Evolutionary conservation across 2,797 vertebrate species (phyloP).

Genomic region (Eulemur coronatus): DNA sequence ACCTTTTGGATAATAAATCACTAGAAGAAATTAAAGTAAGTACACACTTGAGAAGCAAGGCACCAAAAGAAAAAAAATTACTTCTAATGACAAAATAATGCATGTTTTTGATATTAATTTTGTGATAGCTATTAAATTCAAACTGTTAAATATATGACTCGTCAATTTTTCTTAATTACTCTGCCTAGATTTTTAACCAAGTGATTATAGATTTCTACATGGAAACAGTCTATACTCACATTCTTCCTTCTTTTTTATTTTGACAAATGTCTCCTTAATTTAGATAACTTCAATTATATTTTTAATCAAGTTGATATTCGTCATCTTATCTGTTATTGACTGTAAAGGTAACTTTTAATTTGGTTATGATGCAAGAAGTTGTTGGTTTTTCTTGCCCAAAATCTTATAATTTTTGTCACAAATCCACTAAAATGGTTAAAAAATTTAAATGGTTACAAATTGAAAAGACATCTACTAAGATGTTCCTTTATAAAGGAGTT

Average conservation of each 20-base stretch:
- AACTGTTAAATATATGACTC: constrained; percentile 8
- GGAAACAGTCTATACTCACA: not conserved
- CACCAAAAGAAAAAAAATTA: not conserved
- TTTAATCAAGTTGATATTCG: not conserved
- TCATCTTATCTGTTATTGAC: not conserved
- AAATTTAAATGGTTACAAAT: not conserved
- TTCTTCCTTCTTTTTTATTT: not conserved
- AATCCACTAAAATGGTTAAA: not conserved
- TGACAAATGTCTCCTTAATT: not conserved
- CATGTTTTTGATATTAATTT: not conserved
- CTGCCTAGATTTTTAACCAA: constrained; percentile 24
- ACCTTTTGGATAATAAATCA: not conserved
- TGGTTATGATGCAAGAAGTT: not conserved
- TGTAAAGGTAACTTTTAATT: not conserved
- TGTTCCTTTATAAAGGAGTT: not conserved
- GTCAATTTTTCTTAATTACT: not conserved
- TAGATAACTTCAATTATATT: not conserved
- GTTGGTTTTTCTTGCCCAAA: not conserved
- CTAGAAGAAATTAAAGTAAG: not conserved
- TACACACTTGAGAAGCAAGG: not conserved
- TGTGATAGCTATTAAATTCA: not conserved
- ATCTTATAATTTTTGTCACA: not conserved
- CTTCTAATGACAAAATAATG: not conserved
- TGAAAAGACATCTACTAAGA: not conserved
- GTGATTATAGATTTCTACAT: constrained; percentile 21